Evolutionary conservation across 2,113 vertebrate genomes (phyloP).

Genomic region (Blennius ocellaris): DNA sequence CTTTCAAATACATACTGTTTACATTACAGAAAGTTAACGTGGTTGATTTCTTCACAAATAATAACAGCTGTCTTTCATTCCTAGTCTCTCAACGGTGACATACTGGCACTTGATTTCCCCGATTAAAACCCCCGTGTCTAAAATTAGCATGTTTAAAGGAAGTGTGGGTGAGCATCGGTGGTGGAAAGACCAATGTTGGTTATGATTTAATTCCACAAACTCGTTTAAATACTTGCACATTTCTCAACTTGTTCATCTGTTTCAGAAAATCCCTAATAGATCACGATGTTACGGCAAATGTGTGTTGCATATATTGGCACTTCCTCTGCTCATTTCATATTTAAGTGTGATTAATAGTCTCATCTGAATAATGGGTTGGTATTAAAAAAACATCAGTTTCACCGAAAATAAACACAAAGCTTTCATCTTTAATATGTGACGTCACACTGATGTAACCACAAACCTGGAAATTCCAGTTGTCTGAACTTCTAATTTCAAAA

Average conservation of each 20-base stretch:
- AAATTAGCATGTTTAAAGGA: constrained; percentile 72
- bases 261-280: no score
- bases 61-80: neutral
- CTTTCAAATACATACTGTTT: neutral
- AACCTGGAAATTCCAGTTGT: neutral
- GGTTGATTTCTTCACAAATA: neutral
- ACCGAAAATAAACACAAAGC: neutral
- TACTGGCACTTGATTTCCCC: constrained; percentile 36
- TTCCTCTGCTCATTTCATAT: no score
- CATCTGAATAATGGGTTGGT: neutral
- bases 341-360: no score
- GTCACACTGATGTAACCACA: neutral
- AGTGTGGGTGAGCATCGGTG: constrained; percentile 62
- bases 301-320: no score
- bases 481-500: no score
- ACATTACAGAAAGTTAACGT: neutral
- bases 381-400: neutral
- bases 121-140: constrained; percentile 58
- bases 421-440: neutral
- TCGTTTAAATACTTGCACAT: constrained; percentile 35
- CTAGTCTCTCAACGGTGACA: neutral
- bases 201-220: constrained; percentile 60
- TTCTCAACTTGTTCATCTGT: neutral
- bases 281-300: no score
- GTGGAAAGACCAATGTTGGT: constrained; percentile 40